Percentiles rank a stretch among this genome's conserved stretches.
These are phyloP conservation scores for Nematostella vectensis DNA, from an alignment of 92 coral and sea anemone genomes.

Conservation along the genomic window DNA sequence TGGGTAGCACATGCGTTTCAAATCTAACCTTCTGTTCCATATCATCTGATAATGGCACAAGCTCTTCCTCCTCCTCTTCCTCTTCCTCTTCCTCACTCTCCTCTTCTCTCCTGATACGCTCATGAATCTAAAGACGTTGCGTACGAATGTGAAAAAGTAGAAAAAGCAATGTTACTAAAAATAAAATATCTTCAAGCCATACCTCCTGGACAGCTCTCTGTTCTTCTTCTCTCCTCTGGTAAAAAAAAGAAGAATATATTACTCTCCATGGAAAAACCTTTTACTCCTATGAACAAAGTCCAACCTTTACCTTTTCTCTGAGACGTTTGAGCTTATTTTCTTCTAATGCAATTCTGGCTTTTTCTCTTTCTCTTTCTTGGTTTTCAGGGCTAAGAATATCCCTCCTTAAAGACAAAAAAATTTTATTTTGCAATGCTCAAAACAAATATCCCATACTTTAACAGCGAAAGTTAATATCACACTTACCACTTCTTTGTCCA, in stretches of 20 bases:
- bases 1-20: too few species aligned
- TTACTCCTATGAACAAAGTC: too few species aligned
- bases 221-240: too few species aligned
- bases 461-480: background rate
- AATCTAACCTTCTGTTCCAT: slow-evolving; percentile 53
- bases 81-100: too few species aligned
- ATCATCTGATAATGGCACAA: slow-evolving; percentile 28
- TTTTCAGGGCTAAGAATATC: slow-evolving; percentile 14
- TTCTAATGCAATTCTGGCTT: slow-evolving; percentile 48
- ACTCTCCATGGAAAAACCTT: too few species aligned
- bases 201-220: too few species aligned
- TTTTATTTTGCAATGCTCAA: background rate
- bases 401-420: slow-evolving; percentile 7
- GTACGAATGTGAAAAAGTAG: too few species aligned
- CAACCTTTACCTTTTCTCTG: slow-evolving; percentile 54
- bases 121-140: too few species aligned
- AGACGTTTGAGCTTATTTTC: slow-evolving; percentile 48
- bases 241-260: too few species aligned
- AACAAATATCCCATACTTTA: too few species aligned
- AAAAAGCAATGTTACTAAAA: too few species aligned
- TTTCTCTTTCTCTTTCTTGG: slow-evolving; percentile 11
- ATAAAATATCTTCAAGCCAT: too few species aligned
- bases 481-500: slow-evolving; percentile 13
- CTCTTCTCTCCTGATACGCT: slow-evolving; percentile 13
- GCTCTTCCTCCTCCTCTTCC: slow-evolving; percentile 32